phyloP scores from a whole-genome alignment of 1,140 invertebrate genomes.

The Lysiphlebus fabarum region DNA sequence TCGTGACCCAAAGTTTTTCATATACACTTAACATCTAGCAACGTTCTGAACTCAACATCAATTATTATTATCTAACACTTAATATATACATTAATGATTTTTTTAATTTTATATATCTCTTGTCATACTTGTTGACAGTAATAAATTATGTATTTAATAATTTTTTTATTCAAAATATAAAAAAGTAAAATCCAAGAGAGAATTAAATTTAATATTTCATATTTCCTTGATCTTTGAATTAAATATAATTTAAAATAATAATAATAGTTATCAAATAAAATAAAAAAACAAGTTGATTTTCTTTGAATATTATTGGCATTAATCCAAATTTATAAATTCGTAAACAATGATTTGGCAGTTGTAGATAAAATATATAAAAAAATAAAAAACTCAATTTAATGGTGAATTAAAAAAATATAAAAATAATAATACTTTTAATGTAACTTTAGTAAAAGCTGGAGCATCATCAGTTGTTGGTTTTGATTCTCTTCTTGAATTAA shows the following conservation, averaged over 20 bases:
- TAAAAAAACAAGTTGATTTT: not conserved
- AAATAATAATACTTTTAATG: conserved; percentile 42
- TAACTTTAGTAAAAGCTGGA: conserved; percentile 50
- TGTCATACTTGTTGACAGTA: too few species aligned
- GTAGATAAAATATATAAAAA: not conserved
- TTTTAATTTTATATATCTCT: too few species aligned
- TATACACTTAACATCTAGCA: not conserved
- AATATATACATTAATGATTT: too few species aligned
- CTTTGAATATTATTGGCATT: not conserved
- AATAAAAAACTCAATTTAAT: not conserved
- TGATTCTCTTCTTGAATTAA: conserved; percentile 53
- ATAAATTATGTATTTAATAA: too few species aligned
- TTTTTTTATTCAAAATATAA: too few species aligned
- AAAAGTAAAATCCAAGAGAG: too few species aligned
- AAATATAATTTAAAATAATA: not conserved
- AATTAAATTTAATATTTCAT: too few species aligned
- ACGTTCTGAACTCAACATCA: too few species aligned
- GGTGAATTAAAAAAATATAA: conserved; percentile 18
- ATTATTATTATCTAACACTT: too few species aligned
- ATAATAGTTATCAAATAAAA: conserved; percentile 13
- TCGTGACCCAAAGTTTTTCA: conserved; percentile 11
- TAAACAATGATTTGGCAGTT: conserved; percentile 19
- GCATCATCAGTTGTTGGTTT: conserved; percentile 45
- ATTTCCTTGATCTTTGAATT: conserved; percentile 8
- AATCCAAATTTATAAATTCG: conserved; percentile 8